A percentile compares a stretch with the other conserved stretches of the same genome.
Conservation (phyloP, 2,888 invertebrate species). For the Ophion slaviceki region DNA sequence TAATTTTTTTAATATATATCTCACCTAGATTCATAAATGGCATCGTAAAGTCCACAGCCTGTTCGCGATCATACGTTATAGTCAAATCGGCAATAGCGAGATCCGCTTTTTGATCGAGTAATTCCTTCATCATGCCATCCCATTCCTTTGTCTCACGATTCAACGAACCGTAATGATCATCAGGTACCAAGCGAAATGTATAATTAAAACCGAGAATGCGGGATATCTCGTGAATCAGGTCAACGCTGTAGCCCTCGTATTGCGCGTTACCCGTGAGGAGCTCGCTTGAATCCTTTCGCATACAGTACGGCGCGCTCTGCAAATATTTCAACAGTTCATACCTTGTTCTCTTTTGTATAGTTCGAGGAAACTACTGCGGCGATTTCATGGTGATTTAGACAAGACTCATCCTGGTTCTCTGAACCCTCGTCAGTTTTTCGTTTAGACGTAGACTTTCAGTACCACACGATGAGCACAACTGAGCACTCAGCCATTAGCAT, state of each 20-base stretch:
- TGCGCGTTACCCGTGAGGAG: conserved; percentile 95
- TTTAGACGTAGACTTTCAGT: too few species aligned
- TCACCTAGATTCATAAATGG: conserved; percentile 98
- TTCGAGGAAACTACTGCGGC: neutral
- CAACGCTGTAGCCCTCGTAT: conserved; percentile 97
- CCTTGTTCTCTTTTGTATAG: conserved; percentile 13
- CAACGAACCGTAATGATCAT: conserved; percentile 93
- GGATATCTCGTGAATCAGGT: conserved; percentile 96
- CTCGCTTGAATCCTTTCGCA: conserved; percentile 94
- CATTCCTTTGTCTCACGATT: conserved; percentile 94
- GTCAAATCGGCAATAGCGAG: conserved; percentile 98
- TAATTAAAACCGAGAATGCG: conserved; percentile 94
- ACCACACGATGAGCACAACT: too few species aligned
- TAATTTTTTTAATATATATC: conserved; percentile 38
- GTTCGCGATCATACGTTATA: conserved; percentile 97
- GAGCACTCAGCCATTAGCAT: too few species aligned
- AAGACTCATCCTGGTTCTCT: neutral
- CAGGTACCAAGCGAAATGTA: conserved; percentile 93
- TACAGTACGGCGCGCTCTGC: conserved; percentile 98
- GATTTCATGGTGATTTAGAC: too few species aligned
- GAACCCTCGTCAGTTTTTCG: neutral
- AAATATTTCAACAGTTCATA: conserved; percentile 46
- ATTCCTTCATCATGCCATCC: conserved; percentile 96
- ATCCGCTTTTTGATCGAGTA: conserved; percentile 95
- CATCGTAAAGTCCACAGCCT: conserved; percentile 90